A percentile compares a stretch with the other conserved stretches of the same genome.
phyloP scores from a whole-genome alignment of 2,888 invertebrate species.

The Epistrophe grossulariae region DNA sequence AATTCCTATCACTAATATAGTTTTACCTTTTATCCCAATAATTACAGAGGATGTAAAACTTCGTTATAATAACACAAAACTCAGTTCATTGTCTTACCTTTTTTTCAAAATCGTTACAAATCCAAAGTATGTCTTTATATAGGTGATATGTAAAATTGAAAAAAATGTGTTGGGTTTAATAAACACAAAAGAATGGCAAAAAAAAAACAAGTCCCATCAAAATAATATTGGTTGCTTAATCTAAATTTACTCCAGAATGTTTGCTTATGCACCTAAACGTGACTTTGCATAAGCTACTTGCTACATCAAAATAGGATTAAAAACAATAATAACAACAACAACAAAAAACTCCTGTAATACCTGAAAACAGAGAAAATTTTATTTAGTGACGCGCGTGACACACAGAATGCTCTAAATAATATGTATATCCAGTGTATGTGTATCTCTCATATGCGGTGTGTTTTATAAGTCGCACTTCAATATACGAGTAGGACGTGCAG shows the following conservation, averaged over 20 bases:
- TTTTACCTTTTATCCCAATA: not conserved
- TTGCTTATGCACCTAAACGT: not conserved
- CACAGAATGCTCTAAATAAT: not conserved
- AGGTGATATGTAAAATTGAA: not conserved
- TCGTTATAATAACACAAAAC: not conserved
- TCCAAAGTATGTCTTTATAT: not conserved
- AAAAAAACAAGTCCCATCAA: not conserved
- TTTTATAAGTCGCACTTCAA: constrained; percentile 3
- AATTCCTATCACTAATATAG: too few species aligned
- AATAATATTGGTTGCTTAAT: not conserved
- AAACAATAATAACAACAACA: too few species aligned
- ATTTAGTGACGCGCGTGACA: not conserved
- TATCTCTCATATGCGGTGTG: too few species aligned
- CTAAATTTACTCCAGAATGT: not conserved
- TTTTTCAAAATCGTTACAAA: not conserved
- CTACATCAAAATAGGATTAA: constrained; percentile 5
- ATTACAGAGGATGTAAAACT: not conserved
- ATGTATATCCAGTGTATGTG: not conserved
- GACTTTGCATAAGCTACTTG: not conserved
- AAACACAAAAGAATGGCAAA: not conserved
- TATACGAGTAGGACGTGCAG: not conserved
- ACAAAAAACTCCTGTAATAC: not conserved
- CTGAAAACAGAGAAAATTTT: not conserved
- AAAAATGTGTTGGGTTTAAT: not conserved
- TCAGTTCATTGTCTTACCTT: not conserved